Conservation (phyloP, 1,140 invertebrate genomes). For the Drosophila persimilis region DNA sequence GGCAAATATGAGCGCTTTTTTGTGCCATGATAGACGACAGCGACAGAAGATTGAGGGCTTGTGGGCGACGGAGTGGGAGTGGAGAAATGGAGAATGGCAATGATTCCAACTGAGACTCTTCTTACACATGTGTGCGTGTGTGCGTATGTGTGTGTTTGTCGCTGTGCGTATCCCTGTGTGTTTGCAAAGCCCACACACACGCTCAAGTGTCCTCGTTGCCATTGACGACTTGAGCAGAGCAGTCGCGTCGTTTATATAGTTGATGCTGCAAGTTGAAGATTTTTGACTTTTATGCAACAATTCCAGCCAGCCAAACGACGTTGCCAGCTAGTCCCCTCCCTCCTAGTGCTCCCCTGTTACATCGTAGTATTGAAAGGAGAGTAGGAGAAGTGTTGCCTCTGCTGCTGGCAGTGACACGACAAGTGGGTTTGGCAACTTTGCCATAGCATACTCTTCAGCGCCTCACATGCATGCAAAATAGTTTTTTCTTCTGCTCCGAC, state of each 20-base stretch:
- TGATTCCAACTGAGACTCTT: slow-evolving; percentile 44
- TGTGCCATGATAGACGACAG: slow-evolving; percentile 70
- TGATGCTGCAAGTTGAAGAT: slow-evolving; percentile 76
- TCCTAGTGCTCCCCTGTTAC: neutral
- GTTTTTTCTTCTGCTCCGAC: slow-evolving; percentile 14
- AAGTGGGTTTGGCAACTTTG: slow-evolving; percentile 70
- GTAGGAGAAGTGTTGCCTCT: slow-evolving; percentile 11
- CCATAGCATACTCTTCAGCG: slow-evolving; percentile 41
- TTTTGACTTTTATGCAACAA: slow-evolving; percentile 81
- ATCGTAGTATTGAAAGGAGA: no score
- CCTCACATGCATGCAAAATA: slow-evolving; percentile 51
- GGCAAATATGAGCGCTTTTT: slow-evolving; percentile 75
- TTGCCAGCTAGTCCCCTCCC: slow-evolving; percentile 16
- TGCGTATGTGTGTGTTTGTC: neutral
- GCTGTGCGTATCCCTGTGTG: slow-evolving; percentile 17
- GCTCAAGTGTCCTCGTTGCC: slow-evolving; percentile 70
- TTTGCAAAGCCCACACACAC: slow-evolving; percentile 32
- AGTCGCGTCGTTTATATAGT: slow-evolving; percentile 68
- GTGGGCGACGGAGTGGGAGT: neutral
- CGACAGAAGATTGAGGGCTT: slow-evolving; percentile 44
- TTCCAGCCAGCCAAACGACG: slow-evolving; percentile 61
- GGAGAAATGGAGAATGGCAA: slow-evolving; percentile 52
- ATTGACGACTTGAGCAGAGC: slow-evolving; percentile 74
- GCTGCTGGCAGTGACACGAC: slow-evolving; percentile 59
- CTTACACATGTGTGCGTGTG: slow-evolving; percentile 2